Evolutionary conservation across 2,113 vertebrate species (phyloP).

Genomic region (Tragulus kanchil): DNA sequence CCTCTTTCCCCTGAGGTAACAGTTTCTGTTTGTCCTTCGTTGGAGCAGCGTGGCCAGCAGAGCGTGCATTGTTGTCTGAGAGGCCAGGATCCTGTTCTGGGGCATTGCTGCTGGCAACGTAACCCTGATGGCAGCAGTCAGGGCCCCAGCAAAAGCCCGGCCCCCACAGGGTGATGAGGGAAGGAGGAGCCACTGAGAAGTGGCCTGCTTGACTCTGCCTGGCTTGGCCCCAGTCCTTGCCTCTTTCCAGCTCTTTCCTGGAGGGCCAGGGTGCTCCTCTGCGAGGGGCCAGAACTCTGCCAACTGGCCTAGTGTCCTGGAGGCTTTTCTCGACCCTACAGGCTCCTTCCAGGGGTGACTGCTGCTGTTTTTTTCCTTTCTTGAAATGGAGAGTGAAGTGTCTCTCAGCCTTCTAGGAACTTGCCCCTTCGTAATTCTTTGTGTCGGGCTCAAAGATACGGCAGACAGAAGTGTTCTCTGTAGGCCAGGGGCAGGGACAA

Average conservation of each 20-base stretch:
- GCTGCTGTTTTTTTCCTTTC: neutral
- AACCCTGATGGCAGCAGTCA: neutral
- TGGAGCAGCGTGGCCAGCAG: neutral
- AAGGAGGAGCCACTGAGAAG: neutral
- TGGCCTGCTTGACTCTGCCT: neutral
- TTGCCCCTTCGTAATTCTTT: slow-evolving; percentile 14
- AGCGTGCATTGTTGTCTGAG: neutral
- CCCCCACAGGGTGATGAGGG: neutral
- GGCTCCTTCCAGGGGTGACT: neutral
- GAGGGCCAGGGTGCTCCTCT: neutral
- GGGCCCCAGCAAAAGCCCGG: neutral
- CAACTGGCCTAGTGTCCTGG: neutral
- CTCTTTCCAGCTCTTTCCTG: neutral
- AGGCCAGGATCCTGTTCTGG: neutral
- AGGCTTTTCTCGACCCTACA: neutral
- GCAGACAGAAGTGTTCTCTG: neutral
- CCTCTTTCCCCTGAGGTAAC: neutral
- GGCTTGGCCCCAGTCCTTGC: neutral
- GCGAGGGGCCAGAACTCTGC: neutral
- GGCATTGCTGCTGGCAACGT: neutral
- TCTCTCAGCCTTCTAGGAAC: neutral
- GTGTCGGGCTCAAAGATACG: neutral
- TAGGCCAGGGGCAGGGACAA: neutral
- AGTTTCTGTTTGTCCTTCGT: neutral
- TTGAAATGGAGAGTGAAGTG: neutral